Conservation (phyloP, 2,888 invertebrate genomes). For the Rhagonycha lutea region DNA sequence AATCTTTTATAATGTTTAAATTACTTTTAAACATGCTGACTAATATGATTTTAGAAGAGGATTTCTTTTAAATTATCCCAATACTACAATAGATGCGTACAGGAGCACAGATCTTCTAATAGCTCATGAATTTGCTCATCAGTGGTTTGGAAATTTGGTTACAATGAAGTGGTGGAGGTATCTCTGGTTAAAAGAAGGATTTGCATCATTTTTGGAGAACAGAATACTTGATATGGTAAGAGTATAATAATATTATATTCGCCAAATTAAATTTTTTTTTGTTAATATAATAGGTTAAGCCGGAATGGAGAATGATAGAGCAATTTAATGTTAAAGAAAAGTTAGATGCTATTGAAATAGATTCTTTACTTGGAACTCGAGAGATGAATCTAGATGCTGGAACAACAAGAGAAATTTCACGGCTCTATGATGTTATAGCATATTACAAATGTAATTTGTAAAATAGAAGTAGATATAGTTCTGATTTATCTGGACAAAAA, state of each 20-base stretch:
- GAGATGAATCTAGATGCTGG: slow-evolving; percentile 58
- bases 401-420: slow-evolving; percentile 60
- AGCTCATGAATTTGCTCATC: slow-evolving; percentile 62
- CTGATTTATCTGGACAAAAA: too few relatives aligned
- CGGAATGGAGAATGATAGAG: slow-evolving; percentile 16
- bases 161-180: slow-evolving; percentile 52
- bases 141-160: slow-evolving; percentile 58
- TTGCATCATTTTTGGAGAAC: slow-evolving; percentile 60
- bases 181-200: slow-evolving; percentile 58
- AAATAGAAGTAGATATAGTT: too few relatives aligned
- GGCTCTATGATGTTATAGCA: slow-evolving; percentile 67
- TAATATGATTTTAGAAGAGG: background rate
- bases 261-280: too few relatives aligned
- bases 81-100: slow-evolving; percentile 17
- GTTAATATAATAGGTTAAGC: slow-evolving; percentile 13
- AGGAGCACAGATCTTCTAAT: slow-evolving; percentile 46
- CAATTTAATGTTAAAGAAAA: slow-evolving; percentile 4
- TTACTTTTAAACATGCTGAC: too few relatives aligned
- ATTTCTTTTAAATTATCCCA: background rate
- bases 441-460: slow-evolving; percentile 61
- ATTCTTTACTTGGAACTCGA: slow-evolving; percentile 52
- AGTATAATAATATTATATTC: slow-evolving; percentile 34
- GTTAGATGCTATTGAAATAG: slow-evolving; percentile 4
- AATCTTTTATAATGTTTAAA: background rate
- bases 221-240: slow-evolving; percentile 30